Base-by-base conservation (phyloP, 2,888 invertebrate genomes). In the Caenorhabditis auriculariae region DNA sequence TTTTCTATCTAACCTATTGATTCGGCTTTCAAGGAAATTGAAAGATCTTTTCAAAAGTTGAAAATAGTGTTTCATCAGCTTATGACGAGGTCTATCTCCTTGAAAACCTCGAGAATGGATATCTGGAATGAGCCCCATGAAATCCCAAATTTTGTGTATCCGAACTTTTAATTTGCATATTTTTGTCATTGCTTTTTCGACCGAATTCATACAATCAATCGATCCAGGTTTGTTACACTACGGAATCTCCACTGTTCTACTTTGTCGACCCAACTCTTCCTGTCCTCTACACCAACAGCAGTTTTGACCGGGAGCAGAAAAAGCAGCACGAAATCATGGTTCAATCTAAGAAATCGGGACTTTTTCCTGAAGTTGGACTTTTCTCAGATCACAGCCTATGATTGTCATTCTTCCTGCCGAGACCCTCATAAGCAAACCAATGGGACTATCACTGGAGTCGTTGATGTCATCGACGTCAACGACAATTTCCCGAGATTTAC, bases 401-500 rank as follows among this genome's bases (percentile, higher is more conserved):
- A 70, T 38, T 70, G 70, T 42, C 54, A 58, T 26, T 57, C 61
- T 17, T 62, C 66, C 17, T 70, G 70, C 49, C 60, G 63, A 24
- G 67, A 70, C 46, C 68, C 70, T 1, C 60, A 63, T 39, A 61
- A 65, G 27, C 63, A 67, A 7, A 55, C 51, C 19, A 70, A 70
- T 37, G 57, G 61, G 2, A 63, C 67, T 6, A 58, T 70, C 12
- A 60, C 55, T 0, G 69, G 59, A 0, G 23, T 67, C 19, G 56
- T 70, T 3, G 61, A 63, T 23, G 58, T 70, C 0, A 39, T 58
- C 21, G 75, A 75, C 51, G 66, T 70, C 9, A 76, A 76, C 42
- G 76, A 76, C 53, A 76, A 76, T 44, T 64, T 66, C 35, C 76
- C 76, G 1, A 45, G 53, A 29, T 75, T 76, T 44, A 27, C 56